Percentiles rank a stretch among this genome's conserved stretches.
Conservation (phyloP, 92 coral and sea anemone species). For the Palythoa caribaeorum region DNA sequence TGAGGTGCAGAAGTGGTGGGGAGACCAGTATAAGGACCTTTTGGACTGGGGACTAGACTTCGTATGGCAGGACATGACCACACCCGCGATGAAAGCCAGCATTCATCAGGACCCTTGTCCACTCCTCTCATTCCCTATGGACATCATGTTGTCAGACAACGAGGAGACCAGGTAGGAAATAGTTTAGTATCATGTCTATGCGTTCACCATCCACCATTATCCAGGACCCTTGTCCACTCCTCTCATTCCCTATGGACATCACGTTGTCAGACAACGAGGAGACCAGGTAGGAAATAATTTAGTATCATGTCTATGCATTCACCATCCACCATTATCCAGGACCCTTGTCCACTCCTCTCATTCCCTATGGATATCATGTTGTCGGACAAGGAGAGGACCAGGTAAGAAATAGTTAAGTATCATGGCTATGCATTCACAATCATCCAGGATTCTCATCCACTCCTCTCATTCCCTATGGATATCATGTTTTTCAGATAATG, state of each 20-base stretch:
- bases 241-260: conserved; percentile 84
- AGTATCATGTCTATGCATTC: no score
- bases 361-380: conserved; percentile 62
- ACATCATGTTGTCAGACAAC: conserved; percentile 74
- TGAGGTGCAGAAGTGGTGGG: conserved; percentile 87
- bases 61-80: conserved; percentile 90
- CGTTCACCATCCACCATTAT: no score
- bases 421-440: no score
- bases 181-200: no score
- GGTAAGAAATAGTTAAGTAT: conserved; percentile 15
- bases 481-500: conserved; percentile 51
- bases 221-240: conserved; percentile 71
- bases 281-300: conserved; percentile 45
- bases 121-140: conserved; percentile 82
- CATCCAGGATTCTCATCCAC: no score
- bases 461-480: no score
- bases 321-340: conserved; percentile 31
- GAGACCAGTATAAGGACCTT: conserved; percentile 80
- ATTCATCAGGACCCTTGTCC: conserved; percentile 76
- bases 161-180: conserved; percentile 67
- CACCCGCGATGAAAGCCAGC: conserved; percentile 88
- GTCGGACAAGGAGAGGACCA: conserved; percentile 71
- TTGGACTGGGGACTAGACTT: conserved; percentile 86
- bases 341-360: conserved; percentile 55
- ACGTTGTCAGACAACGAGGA: conserved; percentile 77